Percentiles rank a stretch among this genome's conserved stretches.
Conservation (phyloP, 2,888 invertebrate genomes). For the Apoda limacodes region DNA sequence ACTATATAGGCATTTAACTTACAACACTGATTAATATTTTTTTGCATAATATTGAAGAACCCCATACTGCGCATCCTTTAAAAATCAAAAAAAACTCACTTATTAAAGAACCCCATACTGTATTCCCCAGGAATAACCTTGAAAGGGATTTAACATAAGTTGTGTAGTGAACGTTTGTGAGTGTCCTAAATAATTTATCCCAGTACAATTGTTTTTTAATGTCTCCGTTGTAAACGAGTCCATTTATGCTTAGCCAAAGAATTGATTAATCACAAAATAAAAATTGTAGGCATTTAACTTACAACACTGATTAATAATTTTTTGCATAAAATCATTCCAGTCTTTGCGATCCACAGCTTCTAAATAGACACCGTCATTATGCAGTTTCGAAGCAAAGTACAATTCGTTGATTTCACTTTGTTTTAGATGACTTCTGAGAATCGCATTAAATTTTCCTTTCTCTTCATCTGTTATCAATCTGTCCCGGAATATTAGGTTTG, state of each 20-base stretch:
- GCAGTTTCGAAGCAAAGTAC: slow-evolving; percentile 36
- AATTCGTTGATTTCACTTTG: slow-evolving; percentile 27
- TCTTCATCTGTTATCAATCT: slow-evolving; percentile 76
- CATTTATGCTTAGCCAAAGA: no score
- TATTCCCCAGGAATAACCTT: no score
- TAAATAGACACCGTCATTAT: slow-evolving; percentile 45
- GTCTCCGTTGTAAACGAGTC: no score
- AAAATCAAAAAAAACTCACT: no score
- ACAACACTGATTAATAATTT: slow-evolving; percentile 76
- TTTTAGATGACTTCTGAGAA: slow-evolving; percentile 64
- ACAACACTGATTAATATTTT: slow-evolving; percentile 76
- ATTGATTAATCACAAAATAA: not conserved
- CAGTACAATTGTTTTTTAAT: no score
- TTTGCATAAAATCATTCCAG: slow-evolving; percentile 72
- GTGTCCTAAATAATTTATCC: no score
- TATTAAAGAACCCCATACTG: no score
- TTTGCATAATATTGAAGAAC: no score
- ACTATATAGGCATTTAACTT: slow-evolving; percentile 30
- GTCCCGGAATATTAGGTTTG: slow-evolving; percentile 80
- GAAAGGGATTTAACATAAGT: no score
- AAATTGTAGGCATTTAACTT: slow-evolving; percentile 28
- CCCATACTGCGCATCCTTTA: no score
- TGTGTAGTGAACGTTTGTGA: no score
- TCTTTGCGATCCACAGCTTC: slow-evolving; percentile 63
- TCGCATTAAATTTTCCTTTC: slow-evolving; percentile 71